These are phyloP conservation scores for Typhlomys cinereus DNA, from an alignment of 2,113 vertebrate genomes.

Conservation along the genomic window DNA sequence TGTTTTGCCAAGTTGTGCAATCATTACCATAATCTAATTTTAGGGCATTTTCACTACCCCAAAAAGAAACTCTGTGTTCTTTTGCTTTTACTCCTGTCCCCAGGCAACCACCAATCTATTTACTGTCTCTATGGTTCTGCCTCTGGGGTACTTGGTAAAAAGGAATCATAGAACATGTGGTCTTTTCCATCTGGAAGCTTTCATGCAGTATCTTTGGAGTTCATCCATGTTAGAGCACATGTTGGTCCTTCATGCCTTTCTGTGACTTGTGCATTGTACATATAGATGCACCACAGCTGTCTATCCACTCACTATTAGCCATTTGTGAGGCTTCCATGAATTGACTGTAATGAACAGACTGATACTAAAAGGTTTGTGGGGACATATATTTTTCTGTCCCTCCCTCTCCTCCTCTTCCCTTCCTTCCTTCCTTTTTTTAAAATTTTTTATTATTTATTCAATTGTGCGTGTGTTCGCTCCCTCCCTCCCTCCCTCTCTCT, in stretches of 20 bases:
- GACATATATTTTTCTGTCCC: not conserved
- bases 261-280: not conserved
- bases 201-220: not conserved
- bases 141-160: not conserved
- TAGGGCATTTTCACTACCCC: slow-evolving; percentile 20
- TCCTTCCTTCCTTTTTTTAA: not conserved
- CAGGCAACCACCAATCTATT: not conserved
- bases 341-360: not conserved
- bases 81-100: slow-evolving; percentile 12
- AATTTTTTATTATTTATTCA: too few relatives aligned
- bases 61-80: not conserved
- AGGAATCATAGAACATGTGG: not conserved
- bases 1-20: slow-evolving; percentile 30
- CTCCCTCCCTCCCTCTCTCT: not conserved
- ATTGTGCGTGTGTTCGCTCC: too few relatives aligned
- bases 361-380: not conserved
- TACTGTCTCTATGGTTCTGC: slow-evolving; percentile 1
- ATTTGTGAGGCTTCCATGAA: not conserved
- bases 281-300: too few relatives aligned
- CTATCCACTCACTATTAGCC: not conserved
- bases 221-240: too few relatives aligned
- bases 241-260: not conserved
- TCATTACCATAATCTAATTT: slow-evolving; percentile 33
- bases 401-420: too few relatives aligned
- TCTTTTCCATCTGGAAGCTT: not conserved